Evolutionary conservation across 2,113 vertebrate species (phyloP), one percentile per base, ranked within the genome.

Genomic region (Alethe diademata): DNA sequence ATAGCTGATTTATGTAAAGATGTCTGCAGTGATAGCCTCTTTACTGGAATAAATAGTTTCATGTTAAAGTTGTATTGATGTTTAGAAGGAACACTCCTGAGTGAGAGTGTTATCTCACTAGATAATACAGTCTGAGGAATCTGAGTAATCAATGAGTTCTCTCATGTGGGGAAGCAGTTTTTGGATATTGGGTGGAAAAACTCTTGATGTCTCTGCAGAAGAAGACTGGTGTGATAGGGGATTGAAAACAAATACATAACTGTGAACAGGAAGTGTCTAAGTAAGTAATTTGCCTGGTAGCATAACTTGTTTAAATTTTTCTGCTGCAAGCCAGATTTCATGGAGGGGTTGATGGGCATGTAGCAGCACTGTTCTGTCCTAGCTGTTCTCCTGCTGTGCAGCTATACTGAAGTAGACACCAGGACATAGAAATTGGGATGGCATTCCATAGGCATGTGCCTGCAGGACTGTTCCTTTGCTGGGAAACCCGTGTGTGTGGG

Each of bases 391-490:
- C 25, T 54, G 18, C 48, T 80, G 33, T 61, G 26, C 69, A 64
- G 13, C 43, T 72, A 31, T 45, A 1, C 29, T 28, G 25, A 35
- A 43, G 19, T 17, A 9, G 67, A 45, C 71, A 28, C 15, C 22
- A 57, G 66, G 28, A 7, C 28, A 13, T 0, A 29, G 38, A 33
- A 45, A 15, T 1, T 1, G 3, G 40, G n/a, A 29, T 35, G 29
- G 38, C 25, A 26, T 0, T 1, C 7, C 23, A 3, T 8, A 35
- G 62, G 25, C 1, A 1, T 15, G 24, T 76, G 20, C 19, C 62
- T 80, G 47, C 60, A 53, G 67, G 20, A 4, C 20, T 33, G 26
- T 15, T 47, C 7, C 12, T 65, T 10, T 16, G 2, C 14, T 84
- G 73, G 42, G 54, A 80, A 36, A 6, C 15, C 7, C 18, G 1